Percentiles rank a stretch among this genome's conserved stretches.
phyloP scores from a whole-genome alignment of 2,113 vertebrate species.

The Larimichthys polyactis region DNA sequence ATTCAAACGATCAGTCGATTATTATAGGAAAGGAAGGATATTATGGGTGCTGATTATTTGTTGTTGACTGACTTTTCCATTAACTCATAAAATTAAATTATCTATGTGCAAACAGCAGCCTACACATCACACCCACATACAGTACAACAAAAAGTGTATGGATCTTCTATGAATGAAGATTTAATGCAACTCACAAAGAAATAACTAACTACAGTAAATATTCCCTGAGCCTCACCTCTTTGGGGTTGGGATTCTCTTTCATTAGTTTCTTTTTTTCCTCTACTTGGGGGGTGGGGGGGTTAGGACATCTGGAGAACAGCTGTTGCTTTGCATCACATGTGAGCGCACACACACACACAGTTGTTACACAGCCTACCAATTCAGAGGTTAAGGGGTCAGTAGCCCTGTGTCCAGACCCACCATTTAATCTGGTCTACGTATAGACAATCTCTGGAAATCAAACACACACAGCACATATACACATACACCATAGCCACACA shows the following conservation, averaged over 20 bases:
- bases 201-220: constrained; percentile 1
- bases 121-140: not conserved
- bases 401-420: constrained; percentile 60
- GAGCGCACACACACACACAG: constrained; percentile 30
- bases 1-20: too few relatives aligned
- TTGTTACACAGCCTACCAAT: constrained; percentile 36
- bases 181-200: not conserved
- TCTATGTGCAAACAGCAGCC: not conserved
- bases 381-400: constrained; percentile 67
- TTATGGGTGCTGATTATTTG: not conserved
- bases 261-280: constrained; percentile 20
- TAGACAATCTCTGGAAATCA: constrained; percentile 71
- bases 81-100: not conserved
- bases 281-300: constrained; percentile 7
- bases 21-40: too few relatives aligned
- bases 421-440: constrained; percentile 68
- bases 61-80: not conserved
- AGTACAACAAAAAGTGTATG: not conserved
- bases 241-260: constrained; percentile 20
- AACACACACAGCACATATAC: constrained; percentile 59
- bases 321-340: constrained; percentile 67
- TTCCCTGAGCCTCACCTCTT: constrained; percentile 11
- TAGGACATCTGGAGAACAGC: constrained; percentile 81
- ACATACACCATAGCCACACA: not conserved
- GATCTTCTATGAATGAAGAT: not conserved